These are phyloP conservation scores for Sarcophaga rosellei DNA, from an alignment of 2,888 invertebrate genomes.

Conservation along the genomic window DNA sequence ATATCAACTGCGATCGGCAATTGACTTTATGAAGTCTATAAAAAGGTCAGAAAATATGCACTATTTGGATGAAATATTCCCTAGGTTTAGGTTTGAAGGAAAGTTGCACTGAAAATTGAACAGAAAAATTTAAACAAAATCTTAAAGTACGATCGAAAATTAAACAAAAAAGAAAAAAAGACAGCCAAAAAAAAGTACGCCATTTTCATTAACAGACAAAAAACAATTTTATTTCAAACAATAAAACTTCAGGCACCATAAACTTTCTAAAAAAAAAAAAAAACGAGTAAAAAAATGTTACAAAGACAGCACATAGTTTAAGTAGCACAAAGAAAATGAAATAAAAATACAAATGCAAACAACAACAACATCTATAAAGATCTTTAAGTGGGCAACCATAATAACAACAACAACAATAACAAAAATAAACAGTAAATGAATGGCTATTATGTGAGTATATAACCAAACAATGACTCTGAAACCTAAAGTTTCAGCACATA, in stretches of 20 bases:
- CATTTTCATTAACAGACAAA: no score
- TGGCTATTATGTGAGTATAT: constrained; percentile 22
- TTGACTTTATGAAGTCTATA: no score
- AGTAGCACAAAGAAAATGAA: constrained; percentile 43
- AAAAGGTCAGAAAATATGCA: no score
- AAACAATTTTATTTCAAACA: not conserved
- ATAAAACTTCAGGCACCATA: not conserved
- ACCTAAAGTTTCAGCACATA: not conserved
- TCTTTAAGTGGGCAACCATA: not conserved
- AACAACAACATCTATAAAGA: constrained; percentile 15
- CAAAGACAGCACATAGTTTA: constrained; percentile 28
- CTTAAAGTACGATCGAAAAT: no score
- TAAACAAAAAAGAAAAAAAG: no score
- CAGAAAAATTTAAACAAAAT: no score
- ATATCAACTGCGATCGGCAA: no score
- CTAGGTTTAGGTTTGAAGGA: no score
- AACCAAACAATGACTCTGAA: constrained; percentile 32
- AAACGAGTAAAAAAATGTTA: not conserved
- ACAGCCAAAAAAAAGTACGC: no score
- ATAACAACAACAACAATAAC: not conserved
- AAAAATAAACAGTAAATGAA: constrained; percentile 57
- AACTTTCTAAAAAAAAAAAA: constrained; percentile 49
- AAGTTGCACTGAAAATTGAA: no score
- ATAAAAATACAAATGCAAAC: not conserved
- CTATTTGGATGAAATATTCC: no score